Percentiles rank a stretch among this genome's conserved stretches.
These are phyloP conservation scores for Melanocharis versteri DNA, from an alignment of 2,113 vertebrate species.

Conservation along the genomic window DNA sequence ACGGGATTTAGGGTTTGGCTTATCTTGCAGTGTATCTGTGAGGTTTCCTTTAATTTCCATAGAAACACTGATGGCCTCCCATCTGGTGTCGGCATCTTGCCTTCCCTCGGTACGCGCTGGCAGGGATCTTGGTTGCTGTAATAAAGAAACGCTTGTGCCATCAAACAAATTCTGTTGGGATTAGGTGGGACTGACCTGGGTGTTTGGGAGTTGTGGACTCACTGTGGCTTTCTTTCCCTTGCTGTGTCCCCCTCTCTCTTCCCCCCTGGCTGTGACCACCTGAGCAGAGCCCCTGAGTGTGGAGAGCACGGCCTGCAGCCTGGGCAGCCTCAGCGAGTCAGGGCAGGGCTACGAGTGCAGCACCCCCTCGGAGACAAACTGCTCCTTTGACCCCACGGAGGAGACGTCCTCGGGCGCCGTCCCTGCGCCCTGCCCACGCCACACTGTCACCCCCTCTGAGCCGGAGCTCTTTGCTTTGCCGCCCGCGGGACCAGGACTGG, in stretches of 20 bases:
- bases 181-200: neutral
- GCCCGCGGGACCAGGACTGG: neutral
- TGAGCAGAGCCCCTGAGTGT: slow-evolving; percentile 52
- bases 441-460: neutral
- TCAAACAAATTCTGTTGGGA: neutral
- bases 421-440: neutral
- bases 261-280: neutral
- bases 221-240: neutral
- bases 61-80: slow-evolving; percentile 26
- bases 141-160: neutral
- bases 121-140: neutral
- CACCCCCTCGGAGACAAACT: slow-evolving; percentile 55
- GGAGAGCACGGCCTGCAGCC: slow-evolving; percentile 45
- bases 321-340: slow-evolving; percentile 37
- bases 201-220: neutral
- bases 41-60: slow-evolving; percentile 1
- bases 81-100: neutral
- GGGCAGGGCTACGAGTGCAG: slow-evolving; percentile 68
- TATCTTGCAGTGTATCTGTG: neutral
- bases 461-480: slow-evolving; percentile 70
- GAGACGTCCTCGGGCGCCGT: neutral
- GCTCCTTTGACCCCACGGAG: slow-evolving; percentile 44
- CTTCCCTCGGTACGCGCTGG: fast-evolving
- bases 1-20: neutral
- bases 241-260: neutral